These are phyloP conservation scores for Callionymus lyra DNA, from an alignment of 2,113 vertebrate genomes.

Conservation along the genomic window DNA sequence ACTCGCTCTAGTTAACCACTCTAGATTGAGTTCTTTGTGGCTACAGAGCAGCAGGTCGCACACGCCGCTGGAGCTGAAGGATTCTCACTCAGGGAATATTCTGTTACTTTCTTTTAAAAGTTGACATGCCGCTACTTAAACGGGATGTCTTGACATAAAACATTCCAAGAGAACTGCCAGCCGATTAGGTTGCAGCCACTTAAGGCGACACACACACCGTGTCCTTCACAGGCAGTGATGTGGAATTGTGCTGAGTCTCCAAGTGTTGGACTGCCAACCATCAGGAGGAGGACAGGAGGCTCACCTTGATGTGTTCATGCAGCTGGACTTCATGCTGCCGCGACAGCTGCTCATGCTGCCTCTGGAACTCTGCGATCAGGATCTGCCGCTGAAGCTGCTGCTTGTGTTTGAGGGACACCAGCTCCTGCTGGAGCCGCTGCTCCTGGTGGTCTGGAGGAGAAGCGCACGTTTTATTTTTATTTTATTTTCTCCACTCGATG, in stretches of 20 bases:
- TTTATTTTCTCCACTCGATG: no score
- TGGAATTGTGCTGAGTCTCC: constrained; percentile 23
- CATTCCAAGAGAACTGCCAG: constrained; percentile 1
- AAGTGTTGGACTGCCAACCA: neutral
- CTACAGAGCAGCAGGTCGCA: no score
- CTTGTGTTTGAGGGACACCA: constrained; percentile 90
- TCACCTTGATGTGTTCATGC: constrained; percentile 91
- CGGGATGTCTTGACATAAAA: no score
- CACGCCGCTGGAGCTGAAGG: no score
- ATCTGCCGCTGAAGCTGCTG: constrained; percentile 96
- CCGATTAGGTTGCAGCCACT: constrained; percentile 29
- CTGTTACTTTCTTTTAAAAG: no score
- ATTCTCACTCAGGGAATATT: no score
- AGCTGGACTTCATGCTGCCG: constrained; percentile 92
- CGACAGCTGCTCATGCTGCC: constrained; percentile 93
- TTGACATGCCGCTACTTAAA: no score
- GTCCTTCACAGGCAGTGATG: constrained; percentile 13
- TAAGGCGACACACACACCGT: constrained; percentile 12
- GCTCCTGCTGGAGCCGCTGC: constrained; percentile 94
- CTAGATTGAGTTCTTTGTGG: no score
- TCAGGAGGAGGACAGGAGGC: neutral
- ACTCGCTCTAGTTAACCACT: no score
- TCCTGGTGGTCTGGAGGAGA: constrained; percentile 53
- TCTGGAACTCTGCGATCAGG: constrained; percentile 93
- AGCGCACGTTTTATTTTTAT: neutral